These are phyloP conservation scores for Sebastolobus alascanus DNA, from an alignment of 2,797 vertebrate genomes.

Conservation along the genomic window DNA sequence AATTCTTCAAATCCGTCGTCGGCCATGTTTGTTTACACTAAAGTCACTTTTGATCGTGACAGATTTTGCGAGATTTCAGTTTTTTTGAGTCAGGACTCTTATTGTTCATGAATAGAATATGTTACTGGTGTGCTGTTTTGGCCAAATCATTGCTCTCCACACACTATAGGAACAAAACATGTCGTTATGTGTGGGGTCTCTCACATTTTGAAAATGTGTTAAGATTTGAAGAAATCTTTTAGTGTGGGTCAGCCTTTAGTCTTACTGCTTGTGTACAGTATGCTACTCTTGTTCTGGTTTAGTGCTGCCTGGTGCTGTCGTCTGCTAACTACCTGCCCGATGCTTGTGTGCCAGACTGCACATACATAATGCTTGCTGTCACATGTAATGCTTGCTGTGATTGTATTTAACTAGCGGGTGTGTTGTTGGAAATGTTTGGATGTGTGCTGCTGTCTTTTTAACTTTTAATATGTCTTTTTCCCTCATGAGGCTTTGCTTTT, in stretches of 20 bases:
- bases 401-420: not conserved
- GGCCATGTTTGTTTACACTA: no score
- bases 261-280: not conserved
- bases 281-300: slow-evolving; percentile 1
- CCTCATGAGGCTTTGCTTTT: not conserved
- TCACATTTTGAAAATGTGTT: no score
- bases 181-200: no score
- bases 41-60: no score
- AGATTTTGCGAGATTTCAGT: no score
- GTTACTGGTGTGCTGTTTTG: no score
- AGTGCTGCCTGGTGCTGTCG: not conserved
- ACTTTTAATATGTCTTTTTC: not conserved
- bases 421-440: not conserved
- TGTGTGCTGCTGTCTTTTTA: not conserved
- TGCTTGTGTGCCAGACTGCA: not conserved
- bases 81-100: no score
- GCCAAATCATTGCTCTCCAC: no score
- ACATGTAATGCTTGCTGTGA: not conserved
- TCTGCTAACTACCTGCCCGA: not conserved
- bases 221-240: no score
- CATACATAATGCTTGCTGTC: not conserved
- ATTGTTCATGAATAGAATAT: no score
- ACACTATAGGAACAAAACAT: no score
- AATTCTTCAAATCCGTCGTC: no score
- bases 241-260: not conserved